Evolutionary conservation across 2,113 vertebrate genomes (phyloP), one percentile per base, ranked within the genome.

Genomic region (Argyrosomus japonicus): DNA sequence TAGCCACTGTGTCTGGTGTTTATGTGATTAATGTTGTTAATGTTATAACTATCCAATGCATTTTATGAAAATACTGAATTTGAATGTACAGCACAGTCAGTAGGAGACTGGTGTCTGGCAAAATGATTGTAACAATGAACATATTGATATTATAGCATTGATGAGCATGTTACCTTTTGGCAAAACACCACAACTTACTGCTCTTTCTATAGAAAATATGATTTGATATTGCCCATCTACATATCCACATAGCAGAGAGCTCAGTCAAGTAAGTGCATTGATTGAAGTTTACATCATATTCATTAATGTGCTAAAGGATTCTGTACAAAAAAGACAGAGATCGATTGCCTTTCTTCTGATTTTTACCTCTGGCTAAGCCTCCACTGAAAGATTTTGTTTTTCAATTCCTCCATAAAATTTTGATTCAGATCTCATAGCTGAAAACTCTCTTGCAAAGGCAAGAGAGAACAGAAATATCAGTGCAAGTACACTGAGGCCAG

Each of bases 401-500:
- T 75, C 4, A 77, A 14, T 29, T 68, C 15, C 43, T 54, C 25
- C 15, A 68, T 32, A 32, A 51, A 61, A 68, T 61, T 63, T 62
- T 19, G 4, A 74, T 79, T 85, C 23, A 4, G 43, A 67, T 65
- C 67, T 64, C 65, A 48, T 5, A 56, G 13, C 21, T 54, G 25
- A 32, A 48, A 71, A 47, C 18, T 67, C 29, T 61, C 56, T 54
- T 48, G 53, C 57, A 65, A 45, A 67, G 10, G 12, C 43, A 17
- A 53, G 48, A n/a, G 56, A 65, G 45, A 75, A 19, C 23, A 25
- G 25, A 75, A 67, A 68, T 11, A 56, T 18, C 57, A 47, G 1
- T 47, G 71, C 48, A 53, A 75, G 75, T 68, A 51, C 79, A 57
- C 62, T 14, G 40, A 74, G 12, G 18, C 47, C 32, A n/a, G 56